Base-by-base conservation (phyloP, 1,140 invertebrate species). In the Sitobion miscanthi region DNA sequence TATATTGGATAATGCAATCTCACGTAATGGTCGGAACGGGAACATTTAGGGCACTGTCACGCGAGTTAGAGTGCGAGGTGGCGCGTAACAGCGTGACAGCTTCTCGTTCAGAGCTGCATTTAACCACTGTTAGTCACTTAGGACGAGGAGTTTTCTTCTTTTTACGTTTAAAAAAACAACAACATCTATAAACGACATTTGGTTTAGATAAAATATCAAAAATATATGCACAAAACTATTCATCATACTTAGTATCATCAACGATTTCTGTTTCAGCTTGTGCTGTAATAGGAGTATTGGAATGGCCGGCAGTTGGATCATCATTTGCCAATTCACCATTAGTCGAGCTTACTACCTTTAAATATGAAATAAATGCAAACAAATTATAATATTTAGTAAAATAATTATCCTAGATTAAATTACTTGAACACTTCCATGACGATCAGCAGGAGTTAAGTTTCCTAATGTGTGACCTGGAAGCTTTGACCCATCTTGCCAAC, bases 161-260 rank as follows among this genome's bases (percentile, higher is more conserved):
- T 97, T 98, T 98, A 95, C 98, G 97, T 96, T 98, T 98, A 97
- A 99, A 99, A 97, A 99, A 99, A 96, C 98, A 99, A 96, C 98
- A 99, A 96, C 98, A 98, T 96, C 98, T 99, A 97, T 95, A 97
- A 69, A 97, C 96, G 96, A 94, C 94, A 94, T 95, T 96, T 69
- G 62, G n/a, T 35, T 54, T 54, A 94, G 42, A 94, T 83, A 93
- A 45, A 54, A 45, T 21, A 69, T 69, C 30, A 38, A 93, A 57
- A 87, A 52, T 38, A 35, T 23, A 69, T 83, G 52, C 2, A 77
- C 90, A 90, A 86, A 90, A 94, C 11, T 47, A 52, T 92, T 91
- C 2, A 52, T 94, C 94, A 94, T 94, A 98, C 98, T 98, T 98
- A 96, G 98, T 98, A 96, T 98, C 97, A 96, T 98, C 97, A 95